A percentile compares a stretch with the other conserved stretches of the same genome.
phyloP scores from a whole-genome alignment of 1,140 invertebrate genomes.

The Drosophila lacteicornis region DNA sequence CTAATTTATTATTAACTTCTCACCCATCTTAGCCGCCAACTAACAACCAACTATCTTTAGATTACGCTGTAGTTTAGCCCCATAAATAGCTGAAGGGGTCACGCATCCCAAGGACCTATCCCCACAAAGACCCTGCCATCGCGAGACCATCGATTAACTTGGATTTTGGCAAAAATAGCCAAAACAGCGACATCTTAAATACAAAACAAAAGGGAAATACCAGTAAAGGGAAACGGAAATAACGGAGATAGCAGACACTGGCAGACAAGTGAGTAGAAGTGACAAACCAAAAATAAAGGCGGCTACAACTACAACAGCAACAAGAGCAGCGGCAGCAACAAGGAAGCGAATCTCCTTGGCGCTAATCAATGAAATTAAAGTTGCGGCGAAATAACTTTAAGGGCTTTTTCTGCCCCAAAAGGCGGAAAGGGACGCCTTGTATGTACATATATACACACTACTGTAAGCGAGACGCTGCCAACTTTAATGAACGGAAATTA shows the following conservation, averaged over 20 bases:
- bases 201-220: slow-evolving; percentile 32
- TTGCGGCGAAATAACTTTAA: slow-evolving; percentile 57
- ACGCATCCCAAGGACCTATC: slow-evolving; percentile 24
- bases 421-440: neutral
- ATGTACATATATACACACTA: slow-evolving; percentile 40
- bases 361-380: slow-evolving; percentile 84
- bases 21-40: neutral
- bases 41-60: slow-evolving; percentile 14
- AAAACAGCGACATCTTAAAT: slow-evolving; percentile 45
- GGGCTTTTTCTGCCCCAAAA: slow-evolving; percentile 17
- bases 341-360: slow-evolving; percentile 52
- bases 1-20: neutral
- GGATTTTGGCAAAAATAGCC: slow-evolving; percentile 35
- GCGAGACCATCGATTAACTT: slow-evolving; percentile 31
- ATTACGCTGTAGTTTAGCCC: neutral
- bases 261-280: slow-evolving; percentile 52
- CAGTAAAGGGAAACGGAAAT: slow-evolving; percentile 36
- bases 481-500: slow-evolving; percentile 84
- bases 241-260: slow-evolving; percentile 46
- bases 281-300: slow-evolving; percentile 69
- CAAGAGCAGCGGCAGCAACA: slow-evolving; percentile 13
- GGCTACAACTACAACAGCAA: slow-evolving; percentile 39
- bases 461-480: slow-evolving; percentile 63
- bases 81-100: neutral
- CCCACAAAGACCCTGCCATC: slow-evolving; percentile 15